A percentile compares a stretch with the other conserved stretches of the same genome.
Evolutionary conservation across 2,113 vertebrate species (phyloP).

Genomic region (Pedionomus torquatus): DNA sequence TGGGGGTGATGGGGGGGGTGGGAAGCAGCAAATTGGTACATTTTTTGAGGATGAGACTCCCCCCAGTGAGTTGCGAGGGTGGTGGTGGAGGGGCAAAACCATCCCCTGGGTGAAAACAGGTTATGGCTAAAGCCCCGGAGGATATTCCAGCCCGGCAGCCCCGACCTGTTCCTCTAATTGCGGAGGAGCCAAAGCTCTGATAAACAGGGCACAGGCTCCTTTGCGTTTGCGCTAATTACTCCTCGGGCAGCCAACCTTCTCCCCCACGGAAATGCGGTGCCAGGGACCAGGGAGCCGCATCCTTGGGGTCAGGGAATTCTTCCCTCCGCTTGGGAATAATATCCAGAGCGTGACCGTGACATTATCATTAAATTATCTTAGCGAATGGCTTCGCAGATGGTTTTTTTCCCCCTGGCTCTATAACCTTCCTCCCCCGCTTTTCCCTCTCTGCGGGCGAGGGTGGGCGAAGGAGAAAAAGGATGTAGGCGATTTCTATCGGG

Average conservation of each 20-base stretch:
- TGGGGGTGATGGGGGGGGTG: too few relatives aligned
- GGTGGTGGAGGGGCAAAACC: not conserved
- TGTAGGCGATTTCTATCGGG: not conserved
- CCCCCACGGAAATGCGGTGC: accelerated
- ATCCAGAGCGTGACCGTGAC: accelerated
- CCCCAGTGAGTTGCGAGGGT: accelerated
- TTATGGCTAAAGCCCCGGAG: not conserved
- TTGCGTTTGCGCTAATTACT: not conserved
- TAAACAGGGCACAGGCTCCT: not conserved
- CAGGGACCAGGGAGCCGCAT: not conserved
- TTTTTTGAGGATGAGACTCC: not conserved
- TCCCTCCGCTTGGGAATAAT: not conserved
- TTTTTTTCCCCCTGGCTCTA: not conserved
- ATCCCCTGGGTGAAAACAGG: not conserved
- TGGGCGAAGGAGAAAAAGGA: not conserved
- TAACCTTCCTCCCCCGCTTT: not conserved
- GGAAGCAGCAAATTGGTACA: accelerated
- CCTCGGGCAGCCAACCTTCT: not conserved
- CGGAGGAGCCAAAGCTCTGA: not conserved
- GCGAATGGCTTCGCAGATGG: accelerated
- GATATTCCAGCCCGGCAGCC: not conserved
- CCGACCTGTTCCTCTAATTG: not conserved
- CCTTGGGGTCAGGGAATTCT: accelerated
- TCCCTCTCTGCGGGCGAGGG: accelerated
- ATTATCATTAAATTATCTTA: not conserved